Conservation (phyloP, 2,113 vertebrate species). For the Phodopus roborovskii region DNA sequence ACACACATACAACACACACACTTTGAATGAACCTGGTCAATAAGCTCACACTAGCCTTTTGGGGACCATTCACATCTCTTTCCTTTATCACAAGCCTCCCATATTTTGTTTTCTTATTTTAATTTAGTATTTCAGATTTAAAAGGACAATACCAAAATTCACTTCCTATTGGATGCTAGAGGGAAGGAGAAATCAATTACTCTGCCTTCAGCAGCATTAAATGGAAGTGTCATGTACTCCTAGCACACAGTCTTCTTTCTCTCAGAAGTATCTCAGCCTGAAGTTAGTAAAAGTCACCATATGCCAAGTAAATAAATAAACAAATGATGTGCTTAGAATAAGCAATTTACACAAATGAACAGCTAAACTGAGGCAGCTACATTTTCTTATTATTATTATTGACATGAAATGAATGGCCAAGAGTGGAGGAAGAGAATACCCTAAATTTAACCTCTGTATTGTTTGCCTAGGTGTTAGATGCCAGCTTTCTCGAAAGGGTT, state of each 20-base stretch:
- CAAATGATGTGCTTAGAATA: conserved; percentile 64
- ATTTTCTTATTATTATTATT: not conserved
- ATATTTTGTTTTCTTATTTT: not conserved
- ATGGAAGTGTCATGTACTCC: not conserved
- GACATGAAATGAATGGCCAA: conserved; percentile 43
- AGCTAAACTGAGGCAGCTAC: not conserved
- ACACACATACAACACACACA: not conserved
- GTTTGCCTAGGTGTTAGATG: not conserved
- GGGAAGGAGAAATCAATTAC: conserved; percentile 33
- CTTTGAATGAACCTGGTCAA: conserved; percentile 29
- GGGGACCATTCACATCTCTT: conserved; percentile 7
- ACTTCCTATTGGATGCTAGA: not conserved
- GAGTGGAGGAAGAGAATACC: not conserved
- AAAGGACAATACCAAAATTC: conserved; percentile 48
- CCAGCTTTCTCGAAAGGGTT: not conserved
- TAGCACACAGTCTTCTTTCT: not conserved
- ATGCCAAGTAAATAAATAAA: conserved; percentile 67
- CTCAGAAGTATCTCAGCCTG: conserved; percentile 61
- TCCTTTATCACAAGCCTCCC: conserved; percentile 11
- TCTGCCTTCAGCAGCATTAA: not conserved
- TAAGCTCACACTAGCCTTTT: not conserved
- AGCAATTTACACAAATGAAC: conserved; percentile 61
- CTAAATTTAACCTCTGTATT: not conserved
- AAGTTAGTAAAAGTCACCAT: conserved; percentile 72
- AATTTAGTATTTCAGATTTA: conserved; percentile 21